Evolutionary conservation across 2,113 vertebrate species (phyloP).

Genomic region (Nerophis ophidion): DNA sequence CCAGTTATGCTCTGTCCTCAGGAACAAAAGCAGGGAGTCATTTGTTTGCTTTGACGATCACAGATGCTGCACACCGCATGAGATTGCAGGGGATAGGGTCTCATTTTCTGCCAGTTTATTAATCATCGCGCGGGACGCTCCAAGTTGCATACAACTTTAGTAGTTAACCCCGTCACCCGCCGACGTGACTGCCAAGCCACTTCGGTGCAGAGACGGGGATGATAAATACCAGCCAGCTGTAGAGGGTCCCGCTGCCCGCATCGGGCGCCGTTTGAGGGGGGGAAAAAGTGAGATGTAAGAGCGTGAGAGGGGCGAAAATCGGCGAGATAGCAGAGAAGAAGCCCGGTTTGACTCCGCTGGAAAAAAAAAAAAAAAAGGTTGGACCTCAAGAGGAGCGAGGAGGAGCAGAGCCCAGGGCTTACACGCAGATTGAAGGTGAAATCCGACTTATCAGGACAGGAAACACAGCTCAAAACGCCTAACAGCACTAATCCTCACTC

Average conservation of each 20-base stretch:
- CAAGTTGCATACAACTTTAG: conserved; percentile 88
- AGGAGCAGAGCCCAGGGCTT: conserved; percentile 66
- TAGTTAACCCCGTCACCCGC: conserved; percentile 92
- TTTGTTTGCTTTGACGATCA: conserved; percentile 76
- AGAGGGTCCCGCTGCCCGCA: conserved; percentile 46
- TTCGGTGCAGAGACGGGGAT: conserved; percentile 76
- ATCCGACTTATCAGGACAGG: conserved; percentile 71
- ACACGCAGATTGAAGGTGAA: conserved; percentile 71
- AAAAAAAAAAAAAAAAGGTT: conserved; percentile 30
- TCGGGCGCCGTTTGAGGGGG: background rate
- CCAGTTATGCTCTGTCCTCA: conserved; percentile 63
- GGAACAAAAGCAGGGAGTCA: conserved; percentile 72
- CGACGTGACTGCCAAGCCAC: conserved; percentile 82
- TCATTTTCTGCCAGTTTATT: conserved; percentile 81
- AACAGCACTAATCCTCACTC: conserved; percentile 69
- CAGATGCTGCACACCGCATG: conserved; percentile 72
- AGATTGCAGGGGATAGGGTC: conserved; percentile 70
- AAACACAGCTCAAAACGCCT: conserved; percentile 68
- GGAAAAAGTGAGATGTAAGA: conserved; percentile 28
- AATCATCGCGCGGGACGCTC: conserved; percentile 81
- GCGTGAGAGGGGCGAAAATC: conserved; percentile 21
- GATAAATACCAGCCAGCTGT: conserved; percentile 80
- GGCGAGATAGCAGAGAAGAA: conserved; percentile 32
- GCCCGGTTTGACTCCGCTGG: conserved; percentile 45
- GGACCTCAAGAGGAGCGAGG: conserved; percentile 58